Evolutionary conservation across 2,888 invertebrate genomes (phyloP), one percentile per base, ranked within the genome.

Genomic region (Phalera bucephala): DNA sequence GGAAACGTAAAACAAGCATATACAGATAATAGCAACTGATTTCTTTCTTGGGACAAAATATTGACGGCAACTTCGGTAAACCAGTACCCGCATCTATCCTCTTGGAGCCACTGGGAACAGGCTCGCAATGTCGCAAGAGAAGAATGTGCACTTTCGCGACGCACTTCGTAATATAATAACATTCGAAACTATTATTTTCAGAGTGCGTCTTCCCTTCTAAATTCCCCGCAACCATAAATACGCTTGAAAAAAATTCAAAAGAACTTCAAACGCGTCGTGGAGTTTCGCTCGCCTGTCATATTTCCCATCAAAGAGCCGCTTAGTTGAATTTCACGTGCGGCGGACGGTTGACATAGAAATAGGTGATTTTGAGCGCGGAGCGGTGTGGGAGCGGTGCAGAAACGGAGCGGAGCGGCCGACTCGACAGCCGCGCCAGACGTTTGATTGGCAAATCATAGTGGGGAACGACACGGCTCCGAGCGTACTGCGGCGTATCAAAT

Each of bases 251-350:
- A 40, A 23, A 12, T 25, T 31, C 39, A 20, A 38, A 41, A 31
- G 10, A 36, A 47, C 29, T 33, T 31, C 17, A 36, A 36, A 41
- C 37, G 20, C 34, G 41, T 36, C 33, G 13, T 26, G 22, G 38
- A 36, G 31, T 46, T 38, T 33, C 31, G 28, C 25, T 26, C 27
- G 33, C 28, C 28, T 21, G 25, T 29, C 12, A 29, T 47, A 40
- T 32, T 47, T 40, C 25, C 32, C 30, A 27, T 30, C 32, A 48
- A 45, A 48, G 30, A 26, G 25, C 12, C 12, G 25, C 13, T 11
- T 25, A 8, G 25, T 25, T 25, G 10, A 25, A 25, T 25, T 25
- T 25, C 25, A 25, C 25, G 11, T 25, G 12, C 25, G 25, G 25
- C 6, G 5, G 25, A 25, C 25, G 12, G 25, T 11, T 25, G 25